Conservation (phyloP, 2,888 invertebrate species). For the Cecidostiba fungosa region DNA sequence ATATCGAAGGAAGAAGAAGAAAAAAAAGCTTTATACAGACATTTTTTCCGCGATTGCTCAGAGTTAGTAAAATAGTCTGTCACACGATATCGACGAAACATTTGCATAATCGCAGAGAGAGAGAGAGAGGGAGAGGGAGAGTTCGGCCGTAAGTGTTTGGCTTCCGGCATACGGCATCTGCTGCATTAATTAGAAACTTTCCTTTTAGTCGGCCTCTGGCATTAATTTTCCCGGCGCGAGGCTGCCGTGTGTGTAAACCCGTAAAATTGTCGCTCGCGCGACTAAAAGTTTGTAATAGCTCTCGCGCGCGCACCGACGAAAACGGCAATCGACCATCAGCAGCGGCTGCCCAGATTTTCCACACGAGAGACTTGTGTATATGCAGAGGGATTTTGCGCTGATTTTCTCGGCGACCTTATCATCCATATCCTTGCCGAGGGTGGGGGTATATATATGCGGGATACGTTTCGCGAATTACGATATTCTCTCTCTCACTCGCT, state of each 20-base stretch:
- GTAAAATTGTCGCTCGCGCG: constrained; percentile 51
- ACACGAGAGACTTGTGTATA: not conserved
- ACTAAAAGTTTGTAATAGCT: constrained; percentile 49
- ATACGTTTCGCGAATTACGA: constrained; percentile 40
- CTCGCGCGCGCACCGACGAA: constrained; percentile 19
- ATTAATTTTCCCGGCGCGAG: constrained; percentile 66
- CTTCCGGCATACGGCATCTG: constrained; percentile 62
- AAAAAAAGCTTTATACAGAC: not conserved
- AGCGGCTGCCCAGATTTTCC: constrained; percentile 50
- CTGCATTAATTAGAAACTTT: constrained; percentile 73
- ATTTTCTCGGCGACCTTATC: constrained; percentile 32
- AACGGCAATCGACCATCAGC: constrained; percentile 54
- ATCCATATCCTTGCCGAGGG: not conserved
- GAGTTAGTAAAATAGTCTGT: not conserved
- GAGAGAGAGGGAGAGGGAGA: not conserved
- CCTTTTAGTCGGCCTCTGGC: constrained; percentile 64
- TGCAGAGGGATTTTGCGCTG: not conserved
- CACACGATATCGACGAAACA: constrained; percentile 6
- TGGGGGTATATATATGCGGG: constrained; percentile 5
- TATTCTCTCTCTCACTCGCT: constrained; percentile 35
- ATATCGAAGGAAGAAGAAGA: not conserved
- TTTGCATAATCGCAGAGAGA: constrained; percentile 46
- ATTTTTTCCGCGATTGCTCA: too few relatives aligned
- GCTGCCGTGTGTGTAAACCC: constrained; percentile 18
- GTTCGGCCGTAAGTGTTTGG: not conserved